Conservation (phyloP, 2,888 invertebrate species). For the Drosophila barbarae region DNA sequence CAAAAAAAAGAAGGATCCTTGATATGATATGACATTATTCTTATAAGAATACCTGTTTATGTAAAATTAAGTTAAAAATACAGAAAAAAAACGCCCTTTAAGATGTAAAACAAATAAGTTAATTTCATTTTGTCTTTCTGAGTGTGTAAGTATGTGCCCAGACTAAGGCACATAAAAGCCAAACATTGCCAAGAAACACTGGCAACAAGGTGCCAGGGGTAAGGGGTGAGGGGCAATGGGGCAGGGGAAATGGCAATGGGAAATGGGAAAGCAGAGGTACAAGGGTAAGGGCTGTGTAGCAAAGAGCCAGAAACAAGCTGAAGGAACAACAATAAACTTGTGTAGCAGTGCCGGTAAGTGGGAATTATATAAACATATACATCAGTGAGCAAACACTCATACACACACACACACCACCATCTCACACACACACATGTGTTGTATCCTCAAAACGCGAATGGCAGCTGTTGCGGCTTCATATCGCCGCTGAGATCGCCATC, state of each 20-base stretch:
- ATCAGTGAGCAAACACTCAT: constrained; percentile 25
- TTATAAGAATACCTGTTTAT: neutral
- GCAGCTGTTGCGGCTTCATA: constrained; percentile 66
- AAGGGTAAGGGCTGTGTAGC: neutral
- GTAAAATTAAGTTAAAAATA: neutral
- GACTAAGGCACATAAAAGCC: constrained; percentile 63
- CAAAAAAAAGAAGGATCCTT: neutral
- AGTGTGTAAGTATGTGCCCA: neutral
- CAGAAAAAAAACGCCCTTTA: neutral
- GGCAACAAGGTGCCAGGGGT: constrained; percentile 15
- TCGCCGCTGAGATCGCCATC: constrained; percentile 58
- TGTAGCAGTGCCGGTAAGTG: constrained; percentile 61
- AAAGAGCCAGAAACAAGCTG: constrained; percentile 6
- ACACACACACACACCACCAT: constrained; percentile 10
- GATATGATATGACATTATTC: neutral
- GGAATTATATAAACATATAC: constrained; percentile 61
- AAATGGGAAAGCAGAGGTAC: constrained; percentile 1
- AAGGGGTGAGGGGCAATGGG: constrained; percentile 5
- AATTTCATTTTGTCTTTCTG: neutral
- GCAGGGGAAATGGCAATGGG: constrained; percentile 2
- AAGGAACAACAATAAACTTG: constrained; percentile 56
- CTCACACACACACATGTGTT: constrained; percentile 11
- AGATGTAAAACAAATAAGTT: neutral
- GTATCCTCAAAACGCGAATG: constrained; percentile 21
- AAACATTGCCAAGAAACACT: constrained; percentile 50